Base-by-base conservation (phyloP, 2,113 vertebrate species). In the Dipodomys merriami region DNA sequence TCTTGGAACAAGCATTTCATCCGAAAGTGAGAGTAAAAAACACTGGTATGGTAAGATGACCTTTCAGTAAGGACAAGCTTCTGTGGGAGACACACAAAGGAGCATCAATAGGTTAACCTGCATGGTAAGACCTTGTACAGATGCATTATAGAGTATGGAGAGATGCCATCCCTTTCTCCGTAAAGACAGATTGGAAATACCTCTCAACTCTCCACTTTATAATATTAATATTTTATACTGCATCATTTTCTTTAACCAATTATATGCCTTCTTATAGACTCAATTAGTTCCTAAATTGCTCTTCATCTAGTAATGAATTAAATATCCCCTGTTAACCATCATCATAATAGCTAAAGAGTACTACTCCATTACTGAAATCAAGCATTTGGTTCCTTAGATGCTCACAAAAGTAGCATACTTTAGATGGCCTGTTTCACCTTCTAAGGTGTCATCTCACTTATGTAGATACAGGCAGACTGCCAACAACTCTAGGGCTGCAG, bases 161-260 rank as follows among this genome's bases (percentile, higher is more conserved):
- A 92, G 35, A 78, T 15, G 35, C 23, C 39, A 84, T 71, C 20
- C 39, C 7, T 15, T 93, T 27, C 27, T 92, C 19, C 69, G 39
- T 44, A 86, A 88, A 65, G 79, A 85, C 57, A 92, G 89, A 93
- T 22, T n/a, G 46, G 39, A 91, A 73, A 73, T 65, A 67, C 57
- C 1, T 60, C 79, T 83, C 72, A 72, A 39, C 13, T 76, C 29
- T 86, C 29, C 10, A 91, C 5, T 85, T 87, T 23, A 53, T 7
- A 82, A 7, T 33, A 79, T 83, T 35, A 88, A 92, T 95, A 62
- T 67, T 67, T 74, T 90, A 62, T 82, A 69, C 25, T 25, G 86
- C 49, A 74, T 91, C 83, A 88, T 82, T 93, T 91, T 86, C 72
- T 60, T 91, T 86, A 87, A 33, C n/a, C 46, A 30, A 87, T 85